Evolutionary conservation across 92 coral and sea anemone genomes (phyloP).

Genomic region (Porites rus): DNA sequence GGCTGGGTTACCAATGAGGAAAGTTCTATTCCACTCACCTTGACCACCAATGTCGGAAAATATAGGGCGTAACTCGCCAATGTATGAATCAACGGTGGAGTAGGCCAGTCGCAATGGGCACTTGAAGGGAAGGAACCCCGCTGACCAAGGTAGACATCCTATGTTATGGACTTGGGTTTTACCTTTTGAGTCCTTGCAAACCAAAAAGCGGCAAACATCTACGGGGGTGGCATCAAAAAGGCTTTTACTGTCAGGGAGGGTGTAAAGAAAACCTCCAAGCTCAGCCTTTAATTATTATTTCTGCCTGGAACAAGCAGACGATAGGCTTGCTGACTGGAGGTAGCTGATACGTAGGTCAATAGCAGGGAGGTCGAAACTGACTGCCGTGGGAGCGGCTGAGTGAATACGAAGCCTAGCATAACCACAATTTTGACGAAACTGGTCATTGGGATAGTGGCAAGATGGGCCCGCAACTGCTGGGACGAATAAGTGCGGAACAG

Average conservation of each 20-base stretch:
- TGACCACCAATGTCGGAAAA: constrained; percentile 57
- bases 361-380: not conserved
- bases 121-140: constrained; percentile 1
- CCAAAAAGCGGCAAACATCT: constrained; percentile 45
- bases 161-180: constrained; percentile 53
- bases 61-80: constrained; percentile 67
- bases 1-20: constrained; percentile 65
- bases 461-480: constrained; percentile 33
- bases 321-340: constrained; percentile 10
- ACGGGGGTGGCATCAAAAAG: constrained; percentile 49
- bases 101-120: constrained; percentile 63
- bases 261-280: constrained; percentile 21
- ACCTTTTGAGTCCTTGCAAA: constrained; percentile 41
- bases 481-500: constrained; percentile 4
- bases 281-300: constrained; percentile 32
- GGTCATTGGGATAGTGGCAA: constrained; percentile 46
- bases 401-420: constrained; percentile 16
- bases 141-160: constrained; percentile 40
- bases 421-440: constrained; percentile 13
- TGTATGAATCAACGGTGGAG: constrained; percentile 66
- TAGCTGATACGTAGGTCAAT: not conserved
- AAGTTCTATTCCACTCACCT: constrained; percentile 67
- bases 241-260: no score
- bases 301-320: constrained; percentile 38
- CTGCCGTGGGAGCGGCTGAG: not conserved